Evolutionary conservation across 2,113 vertebrate genomes (phyloP), one percentile per base, ranked within the genome.

Genomic region (Vulpes vulpes): DNA sequence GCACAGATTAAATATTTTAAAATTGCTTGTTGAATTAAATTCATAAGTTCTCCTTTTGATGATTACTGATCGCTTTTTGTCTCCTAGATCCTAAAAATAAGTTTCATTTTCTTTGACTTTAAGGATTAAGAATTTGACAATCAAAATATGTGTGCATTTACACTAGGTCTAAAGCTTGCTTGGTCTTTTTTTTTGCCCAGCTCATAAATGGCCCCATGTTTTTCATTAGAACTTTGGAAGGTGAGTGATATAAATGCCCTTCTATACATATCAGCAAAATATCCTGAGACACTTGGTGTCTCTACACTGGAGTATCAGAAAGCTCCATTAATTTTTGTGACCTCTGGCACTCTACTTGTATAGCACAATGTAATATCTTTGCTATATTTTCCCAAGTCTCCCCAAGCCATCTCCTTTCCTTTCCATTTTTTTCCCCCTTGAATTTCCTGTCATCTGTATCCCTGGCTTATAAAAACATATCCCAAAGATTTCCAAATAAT

Each of bases 1-100:
- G 5, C 51, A 82, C 4, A 93, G 30, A 81, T 85, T 71, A 79
- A 93, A 51, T 94, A 89, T 69, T 88, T 96, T 15, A 51, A 89
- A 96, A 51, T 17, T 80, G 11, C 15, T 89, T 76, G 0, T 69
- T 83, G 9, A 73, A 76, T 91, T 81, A 71, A 53, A 88, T 38
- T 67, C 43, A 27, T 55, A 92, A 67, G 3, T 81, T 69, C 49
- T 20, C 1, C 64, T 14, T 73, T 16, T 84, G 30, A 88, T 76
- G 17, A 15, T 92, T 89, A n/a, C 20, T 19, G 59, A 49, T 62
- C 67, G 8, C 4, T 2, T 51, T 62, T 89, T 15, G 32, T 74
- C 5, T 71, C 23, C 91, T 89, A 81, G 38, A 55, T 51, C 12
- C 64, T 78, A 73, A 92, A 92, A 95, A 64, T 59, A 89, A n/a